These are phyloP conservation scores for Rallus limicola DNA, from an alignment of 2,113 vertebrate genomes.

Conservation along the genomic window DNA sequence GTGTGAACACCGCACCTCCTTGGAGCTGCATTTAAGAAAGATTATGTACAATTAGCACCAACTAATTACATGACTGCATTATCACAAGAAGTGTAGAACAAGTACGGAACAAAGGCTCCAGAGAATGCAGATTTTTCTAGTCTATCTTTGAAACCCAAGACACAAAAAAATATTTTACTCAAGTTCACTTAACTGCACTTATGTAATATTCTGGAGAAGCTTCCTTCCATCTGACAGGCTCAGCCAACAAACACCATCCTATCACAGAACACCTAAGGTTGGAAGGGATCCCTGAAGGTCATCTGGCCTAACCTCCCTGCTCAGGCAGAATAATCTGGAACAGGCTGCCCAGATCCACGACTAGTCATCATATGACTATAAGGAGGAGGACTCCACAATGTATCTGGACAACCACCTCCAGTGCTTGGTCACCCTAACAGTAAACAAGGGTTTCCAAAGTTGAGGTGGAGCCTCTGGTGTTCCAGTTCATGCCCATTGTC, in stretches of 20 bases:
- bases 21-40: background rate
- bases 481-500: background rate
- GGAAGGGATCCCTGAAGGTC: background rate
- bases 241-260: background rate
- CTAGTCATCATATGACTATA: background rate
- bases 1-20: background rate
- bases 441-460: background rate
- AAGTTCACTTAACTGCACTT: background rate
- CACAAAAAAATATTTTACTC: background rate
- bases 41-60: background rate
- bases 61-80: background rate
- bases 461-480: background rate
- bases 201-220: background rate
- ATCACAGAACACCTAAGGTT: fast-evolving
- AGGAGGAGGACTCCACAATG: background rate
- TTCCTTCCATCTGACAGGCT: background rate
- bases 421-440: background rate
- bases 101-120: background rate
- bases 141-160: background rate
- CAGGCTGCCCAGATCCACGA: background rate
- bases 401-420: background rate
- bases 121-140: background rate
- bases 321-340: background rate
- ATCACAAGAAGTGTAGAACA: background rate
- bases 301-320: background rate